A percentile compares a stretch with the other conserved stretches of the same genome.
Evolutionary conservation across 2,888 invertebrate species (phyloP).

Genomic region (Yponomeuta cagnagella): DNA sequence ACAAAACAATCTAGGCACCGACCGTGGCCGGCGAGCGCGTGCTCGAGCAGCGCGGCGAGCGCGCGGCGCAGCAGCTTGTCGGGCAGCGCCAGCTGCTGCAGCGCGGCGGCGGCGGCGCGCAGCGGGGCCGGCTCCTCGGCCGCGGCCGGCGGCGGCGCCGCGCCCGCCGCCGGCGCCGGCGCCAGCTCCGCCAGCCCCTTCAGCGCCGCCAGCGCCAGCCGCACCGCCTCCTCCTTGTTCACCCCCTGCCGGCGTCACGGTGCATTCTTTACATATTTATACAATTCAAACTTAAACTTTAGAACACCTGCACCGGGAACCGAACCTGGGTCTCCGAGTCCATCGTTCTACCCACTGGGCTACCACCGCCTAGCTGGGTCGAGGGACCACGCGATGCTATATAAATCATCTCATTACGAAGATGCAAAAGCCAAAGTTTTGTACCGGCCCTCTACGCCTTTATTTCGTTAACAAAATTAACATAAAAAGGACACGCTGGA

Average conservation of each 20-base stretch:
- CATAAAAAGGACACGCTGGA: no score
- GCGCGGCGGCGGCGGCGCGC: constrained; percentile 18
- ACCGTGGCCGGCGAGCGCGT: constrained; percentile 24
- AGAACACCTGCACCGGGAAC: no score
- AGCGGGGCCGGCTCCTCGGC: constrained; percentile 23
- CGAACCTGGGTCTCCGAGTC: no score
- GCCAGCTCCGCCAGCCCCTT: constrained; percentile 51
- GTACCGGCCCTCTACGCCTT: no score
- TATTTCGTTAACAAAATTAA: no score
- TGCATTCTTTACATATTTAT: background rate
- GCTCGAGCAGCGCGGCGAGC: constrained; percentile 46
- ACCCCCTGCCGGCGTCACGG: constrained; percentile 36
- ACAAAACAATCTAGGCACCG: background rate
- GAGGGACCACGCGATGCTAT: no score
- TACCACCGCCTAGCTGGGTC: no score
- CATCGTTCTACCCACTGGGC: no score
- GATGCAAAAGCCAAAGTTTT: no score
- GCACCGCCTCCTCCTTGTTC: constrained; percentile 65
- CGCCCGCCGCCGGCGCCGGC: constrained; percentile 43
- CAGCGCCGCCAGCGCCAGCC: constrained; percentile 54
- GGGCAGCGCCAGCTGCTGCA: constrained; percentile 20
- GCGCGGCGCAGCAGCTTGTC: constrained; percentile 24
- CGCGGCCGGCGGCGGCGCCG: constrained; percentile 30
- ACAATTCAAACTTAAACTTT: no score
- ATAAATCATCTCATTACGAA: no score